These are phyloP conservation scores for Psittacula cyanocephala DNA, from an alignment of 2,113 vertebrate species.

Conservation along the genomic window DNA sequence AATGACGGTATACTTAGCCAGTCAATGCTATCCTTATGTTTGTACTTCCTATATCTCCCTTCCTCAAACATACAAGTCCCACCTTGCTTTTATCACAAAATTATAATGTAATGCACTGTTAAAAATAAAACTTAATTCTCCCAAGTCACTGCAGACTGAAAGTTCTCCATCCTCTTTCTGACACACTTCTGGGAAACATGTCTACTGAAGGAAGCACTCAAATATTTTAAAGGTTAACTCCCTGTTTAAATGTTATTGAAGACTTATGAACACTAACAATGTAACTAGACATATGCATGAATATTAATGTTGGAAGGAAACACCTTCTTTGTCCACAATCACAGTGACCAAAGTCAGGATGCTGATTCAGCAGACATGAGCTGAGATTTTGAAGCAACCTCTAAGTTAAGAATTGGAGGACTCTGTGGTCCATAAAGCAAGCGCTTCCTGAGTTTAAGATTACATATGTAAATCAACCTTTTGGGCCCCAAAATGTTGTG, in stretches of 20 bases:
- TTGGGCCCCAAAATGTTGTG: accelerated
- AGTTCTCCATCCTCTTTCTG: background rate
- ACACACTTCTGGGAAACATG: background rate
- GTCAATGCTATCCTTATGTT: background rate
- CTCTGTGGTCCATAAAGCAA: background rate
- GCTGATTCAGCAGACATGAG: background rate
- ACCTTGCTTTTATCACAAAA: background rate
- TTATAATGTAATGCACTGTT: background rate
- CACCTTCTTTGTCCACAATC: background rate
- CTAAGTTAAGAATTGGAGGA: background rate
- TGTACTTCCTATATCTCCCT: background rate
- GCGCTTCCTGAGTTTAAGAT: background rate
- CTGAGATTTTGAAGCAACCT: background rate
- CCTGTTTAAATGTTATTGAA: background rate
- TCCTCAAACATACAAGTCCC: background rate
- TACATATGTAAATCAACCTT: background rate
- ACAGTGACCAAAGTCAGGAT: background rate
- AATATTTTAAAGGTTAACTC: background rate
- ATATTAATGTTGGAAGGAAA: background rate
- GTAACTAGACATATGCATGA: accelerated
- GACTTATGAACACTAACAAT: background rate
- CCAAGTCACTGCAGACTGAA: background rate
- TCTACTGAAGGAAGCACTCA: background rate
- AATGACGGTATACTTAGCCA: background rate
- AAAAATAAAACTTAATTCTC: background rate